Evolutionary conservation across 2,797 vertebrate species (phyloP).

Genomic region (Forpus xanthops): DNA sequence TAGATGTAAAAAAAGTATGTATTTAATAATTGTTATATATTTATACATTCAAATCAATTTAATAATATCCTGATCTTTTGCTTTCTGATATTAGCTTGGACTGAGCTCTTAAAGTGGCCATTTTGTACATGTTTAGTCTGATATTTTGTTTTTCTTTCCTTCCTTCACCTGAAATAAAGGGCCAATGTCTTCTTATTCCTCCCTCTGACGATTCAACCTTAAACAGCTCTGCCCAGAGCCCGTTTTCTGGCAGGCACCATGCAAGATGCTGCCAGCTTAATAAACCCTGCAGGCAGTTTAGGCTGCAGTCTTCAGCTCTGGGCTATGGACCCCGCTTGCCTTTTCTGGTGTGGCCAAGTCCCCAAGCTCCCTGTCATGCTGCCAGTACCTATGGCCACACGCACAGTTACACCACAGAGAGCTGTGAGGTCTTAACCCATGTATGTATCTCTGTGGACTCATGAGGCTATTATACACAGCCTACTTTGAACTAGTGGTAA

Average conservation of each 20-base stretch:
- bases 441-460: background rate
- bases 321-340: background rate
- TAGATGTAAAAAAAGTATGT: background rate
- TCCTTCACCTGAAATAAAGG: background rate
- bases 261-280: background rate
- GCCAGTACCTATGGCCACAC: fast-evolving
- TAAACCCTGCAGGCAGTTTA: background rate
- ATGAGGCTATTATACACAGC: background rate
- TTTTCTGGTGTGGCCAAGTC: background rate
- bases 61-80: background rate
- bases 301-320: background rate
- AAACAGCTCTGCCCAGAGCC: background rate
- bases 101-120: background rate
- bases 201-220: background rate
- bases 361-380: fast-evolving
- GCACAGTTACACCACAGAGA: fast-evolving
- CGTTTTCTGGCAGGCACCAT: background rate
- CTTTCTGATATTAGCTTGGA: background rate
- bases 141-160: background rate
- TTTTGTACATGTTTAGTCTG: background rate
- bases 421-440: fast-evolving
- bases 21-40: background rate
- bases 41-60: background rate
- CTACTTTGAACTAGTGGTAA: background rate
- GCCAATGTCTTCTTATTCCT: background rate